phyloP scores from a whole-genome alignment of 1,140 invertebrate species.

The Nomia melanderi region DNA sequence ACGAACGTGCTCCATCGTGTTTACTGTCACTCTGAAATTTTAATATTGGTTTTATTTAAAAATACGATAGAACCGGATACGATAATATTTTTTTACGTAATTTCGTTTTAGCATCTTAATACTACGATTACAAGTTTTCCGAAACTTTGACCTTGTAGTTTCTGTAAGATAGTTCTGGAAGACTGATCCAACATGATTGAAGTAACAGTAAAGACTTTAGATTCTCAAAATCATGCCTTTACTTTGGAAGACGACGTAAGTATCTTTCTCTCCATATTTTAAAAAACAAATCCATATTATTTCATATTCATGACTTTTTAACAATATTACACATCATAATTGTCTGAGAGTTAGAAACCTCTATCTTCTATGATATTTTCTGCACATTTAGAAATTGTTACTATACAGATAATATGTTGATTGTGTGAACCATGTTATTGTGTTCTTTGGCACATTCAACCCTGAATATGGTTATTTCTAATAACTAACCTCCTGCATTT shows the following conservation, averaged over 20 bases:
- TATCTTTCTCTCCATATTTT: slow-evolving; percentile 27
- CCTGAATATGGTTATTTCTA: too few relatives aligned
- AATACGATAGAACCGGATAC: slow-evolving; percentile 4
- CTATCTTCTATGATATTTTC: neutral
- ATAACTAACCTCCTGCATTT: too few relatives aligned
- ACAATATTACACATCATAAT: neutral
- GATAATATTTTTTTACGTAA: slow-evolving; percentile 11
- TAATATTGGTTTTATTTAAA: slow-evolving; percentile 36
- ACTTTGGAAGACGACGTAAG: slow-evolving; percentile 93
- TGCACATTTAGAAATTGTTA: neutral
- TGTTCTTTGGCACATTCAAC: neutral
- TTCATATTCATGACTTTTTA: slow-evolving; percentile 2
- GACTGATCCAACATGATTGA: slow-evolving; percentile 85
- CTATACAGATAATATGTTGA: neutral
- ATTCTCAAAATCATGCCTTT: slow-evolving; percentile 94
- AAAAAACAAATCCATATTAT: neutral
- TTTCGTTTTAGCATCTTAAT: neutral
- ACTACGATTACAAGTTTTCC: neutral
- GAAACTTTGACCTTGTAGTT: slow-evolving; percentile 12
- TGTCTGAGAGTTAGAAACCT: too few relatives aligned
- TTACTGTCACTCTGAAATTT: slow-evolving; percentile 47
- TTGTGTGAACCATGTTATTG: neutral
- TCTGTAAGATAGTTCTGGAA: too few relatives aligned
- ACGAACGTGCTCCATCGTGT: too few relatives aligned
- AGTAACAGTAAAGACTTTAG: slow-evolving; percentile 94